Evolutionary conservation across 2,797 vertebrate genomes (phyloP).

Genomic region (Morus bassanus): DNA sequence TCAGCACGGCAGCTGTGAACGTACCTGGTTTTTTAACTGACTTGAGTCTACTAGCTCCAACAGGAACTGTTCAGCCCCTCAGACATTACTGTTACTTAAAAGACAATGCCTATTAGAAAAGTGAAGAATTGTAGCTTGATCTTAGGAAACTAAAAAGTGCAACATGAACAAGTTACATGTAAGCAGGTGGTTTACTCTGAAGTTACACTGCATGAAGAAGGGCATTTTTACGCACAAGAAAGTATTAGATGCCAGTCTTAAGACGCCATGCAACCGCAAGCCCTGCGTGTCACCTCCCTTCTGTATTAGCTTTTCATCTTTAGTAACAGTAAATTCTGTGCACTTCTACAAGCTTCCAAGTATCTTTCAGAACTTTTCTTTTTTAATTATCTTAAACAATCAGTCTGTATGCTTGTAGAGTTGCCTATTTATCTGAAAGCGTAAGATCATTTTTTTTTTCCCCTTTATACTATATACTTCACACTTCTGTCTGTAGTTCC

Average conservation of each 20-base stretch:
- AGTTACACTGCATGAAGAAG: no score
- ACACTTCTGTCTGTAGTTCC: fast-evolving
- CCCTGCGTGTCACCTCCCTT: background rate
- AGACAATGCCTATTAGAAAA: background rate
- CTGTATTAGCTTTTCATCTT: fast-evolving
- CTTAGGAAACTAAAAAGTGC: background rate
- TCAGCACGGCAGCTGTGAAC: background rate
- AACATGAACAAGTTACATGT: fast-evolving
- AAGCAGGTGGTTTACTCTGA: background rate
- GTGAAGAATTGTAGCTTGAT: background rate
- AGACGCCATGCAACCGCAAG: fast-evolving
- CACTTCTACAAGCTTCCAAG: background rate
- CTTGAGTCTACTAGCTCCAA: background rate
- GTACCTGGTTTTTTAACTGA: background rate
- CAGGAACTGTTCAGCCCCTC: background rate
- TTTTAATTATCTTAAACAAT: background rate
- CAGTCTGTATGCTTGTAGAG: background rate
- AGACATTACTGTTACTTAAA: background rate
- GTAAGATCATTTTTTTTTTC: fast-evolving
- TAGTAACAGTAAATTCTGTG: background rate
- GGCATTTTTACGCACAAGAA: background rate
- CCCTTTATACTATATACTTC: no score
- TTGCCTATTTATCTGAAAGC: background rate
- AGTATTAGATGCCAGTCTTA: background rate
- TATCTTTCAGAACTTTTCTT: background rate